These are phyloP conservation scores for Leptinotarsa tumamoca DNA, from an alignment of 2,888 invertebrate genomes.

Conservation along the genomic window DNA sequence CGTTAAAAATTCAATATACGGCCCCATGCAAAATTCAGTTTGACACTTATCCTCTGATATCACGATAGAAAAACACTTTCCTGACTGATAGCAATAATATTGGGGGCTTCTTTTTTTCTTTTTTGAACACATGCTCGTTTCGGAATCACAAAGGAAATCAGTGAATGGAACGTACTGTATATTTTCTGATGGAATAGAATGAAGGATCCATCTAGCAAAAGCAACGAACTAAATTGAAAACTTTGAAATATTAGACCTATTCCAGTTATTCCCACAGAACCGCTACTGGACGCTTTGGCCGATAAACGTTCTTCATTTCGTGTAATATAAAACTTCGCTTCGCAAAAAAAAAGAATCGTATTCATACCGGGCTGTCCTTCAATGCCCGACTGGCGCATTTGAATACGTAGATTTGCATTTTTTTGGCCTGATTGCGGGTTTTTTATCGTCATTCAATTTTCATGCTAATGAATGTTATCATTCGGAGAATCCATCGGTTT, in stretches of 20 bases:
- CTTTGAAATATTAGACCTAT: slow-evolving; percentile 8
- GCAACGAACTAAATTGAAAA: no score
- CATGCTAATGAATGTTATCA: slow-evolving; percentile 41
- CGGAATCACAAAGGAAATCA: no score
- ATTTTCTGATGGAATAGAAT: no score
- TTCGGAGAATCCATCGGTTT: slow-evolving; percentile 33
- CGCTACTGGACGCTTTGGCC: slow-evolving; percentile 32
- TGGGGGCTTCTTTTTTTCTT: no score
- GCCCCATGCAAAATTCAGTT: no score
- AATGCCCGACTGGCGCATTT: slow-evolving; percentile 40
- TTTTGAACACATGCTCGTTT: no score
- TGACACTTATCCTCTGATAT: no score
- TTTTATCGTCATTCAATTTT: slow-evolving; percentile 39
- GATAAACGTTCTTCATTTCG: slow-evolving; percentile 40
- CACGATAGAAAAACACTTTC: no score
- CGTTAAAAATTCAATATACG: no score
- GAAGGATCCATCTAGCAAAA: no score
- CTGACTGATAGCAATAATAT: no score
- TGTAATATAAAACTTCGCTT: slow-evolving; percentile 34
- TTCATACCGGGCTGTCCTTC: slow-evolving; percentile 38
- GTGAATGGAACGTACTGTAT: no score
- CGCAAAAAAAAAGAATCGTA: slow-evolving; percentile 36
- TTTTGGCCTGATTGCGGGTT: slow-evolving; percentile 35
- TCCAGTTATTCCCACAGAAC: slow-evolving; percentile 27
- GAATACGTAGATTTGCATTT: slow-evolving; percentile 41